Evolutionary conservation across 2,888 invertebrate genomes (phyloP).

Genomic region (Allacma fusca): DNA sequence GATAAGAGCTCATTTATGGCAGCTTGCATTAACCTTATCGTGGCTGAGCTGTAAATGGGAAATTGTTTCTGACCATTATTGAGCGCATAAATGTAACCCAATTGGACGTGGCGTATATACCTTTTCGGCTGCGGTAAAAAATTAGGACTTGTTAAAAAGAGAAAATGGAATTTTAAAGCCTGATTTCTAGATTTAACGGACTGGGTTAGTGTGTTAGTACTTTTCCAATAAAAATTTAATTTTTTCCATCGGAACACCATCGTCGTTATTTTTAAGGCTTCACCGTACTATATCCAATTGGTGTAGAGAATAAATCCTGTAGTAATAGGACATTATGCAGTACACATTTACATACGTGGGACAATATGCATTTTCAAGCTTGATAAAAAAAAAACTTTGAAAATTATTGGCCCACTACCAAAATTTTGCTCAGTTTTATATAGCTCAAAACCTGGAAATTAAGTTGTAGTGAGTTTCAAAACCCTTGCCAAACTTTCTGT

Average conservation of each 20-base stretch:
- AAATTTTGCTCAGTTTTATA: conserved; percentile 16
- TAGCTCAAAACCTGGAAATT: conserved; percentile 1
- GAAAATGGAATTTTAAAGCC: not conserved
- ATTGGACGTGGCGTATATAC: too few relatives aligned
- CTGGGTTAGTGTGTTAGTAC: conserved; percentile 33
- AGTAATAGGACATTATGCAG: not conserved
- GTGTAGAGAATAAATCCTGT: not conserved
- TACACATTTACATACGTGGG: too few relatives aligned
- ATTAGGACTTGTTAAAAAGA: not conserved
- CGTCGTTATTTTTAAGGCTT: too few relatives aligned
- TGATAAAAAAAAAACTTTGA: not conserved
- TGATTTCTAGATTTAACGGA: not conserved
- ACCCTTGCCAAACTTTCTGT: conserved; percentile 21
- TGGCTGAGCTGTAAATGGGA: not conserved
- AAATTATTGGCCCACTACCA: conserved; percentile 33
- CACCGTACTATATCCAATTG: too few relatives aligned
- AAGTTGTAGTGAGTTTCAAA: not conserved
- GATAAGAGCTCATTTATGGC: conserved; percentile 11
- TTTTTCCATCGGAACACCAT: not conserved
- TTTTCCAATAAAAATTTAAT: not conserved
- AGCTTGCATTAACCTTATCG: not conserved
- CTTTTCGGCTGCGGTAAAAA: too few relatives aligned
- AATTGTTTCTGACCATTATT: conserved; percentile 8
- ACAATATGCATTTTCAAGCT: not conserved
- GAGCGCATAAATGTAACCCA: not conserved